phyloP scores from a whole-genome alignment of 2,797 vertebrate genomes.

The Tragopan temminckii region DNA sequence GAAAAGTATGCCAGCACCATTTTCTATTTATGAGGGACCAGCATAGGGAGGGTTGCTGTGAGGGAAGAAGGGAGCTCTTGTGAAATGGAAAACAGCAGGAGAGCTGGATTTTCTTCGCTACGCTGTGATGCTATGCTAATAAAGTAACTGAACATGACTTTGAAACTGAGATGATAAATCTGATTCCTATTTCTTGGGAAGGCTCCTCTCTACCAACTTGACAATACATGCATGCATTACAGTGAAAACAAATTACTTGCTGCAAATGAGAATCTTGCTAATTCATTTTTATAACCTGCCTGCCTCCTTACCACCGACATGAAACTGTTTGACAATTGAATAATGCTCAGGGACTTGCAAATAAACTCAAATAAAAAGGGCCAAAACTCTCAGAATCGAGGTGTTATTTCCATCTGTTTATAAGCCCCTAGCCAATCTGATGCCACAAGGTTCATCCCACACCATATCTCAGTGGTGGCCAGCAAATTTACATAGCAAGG shows the following conservation, averaged over 20 bases:
- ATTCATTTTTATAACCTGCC: conserved; percentile 2
- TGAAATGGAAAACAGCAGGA: conserved; percentile 67
- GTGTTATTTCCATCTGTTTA: not conserved
- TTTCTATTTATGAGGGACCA: conserved; percentile 12
- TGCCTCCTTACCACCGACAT: not conserved
- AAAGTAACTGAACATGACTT: not conserved
- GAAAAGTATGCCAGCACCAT: not conserved
- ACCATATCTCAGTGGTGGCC: not conserved
- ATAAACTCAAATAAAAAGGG: conserved; percentile 8
- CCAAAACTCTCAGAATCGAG: not conserved
- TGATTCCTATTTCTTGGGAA: conserved; percentile 13
- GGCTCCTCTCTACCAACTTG: not conserved
- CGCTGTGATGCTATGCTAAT: not conserved
- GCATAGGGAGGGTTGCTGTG: not conserved
- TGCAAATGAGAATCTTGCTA: conserved; percentile 9
- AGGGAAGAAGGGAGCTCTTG: not conserved
- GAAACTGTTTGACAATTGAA: conserved; percentile 14
- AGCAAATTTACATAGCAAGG: not conserved
- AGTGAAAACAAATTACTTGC: not conserved
- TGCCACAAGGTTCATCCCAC: not conserved
- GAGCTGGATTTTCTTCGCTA: conserved; percentile 34
- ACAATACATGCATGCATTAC: not conserved
- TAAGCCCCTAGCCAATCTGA: not conserved
- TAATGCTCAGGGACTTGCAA: not conserved
- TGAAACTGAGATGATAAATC: conserved; percentile 45